Percentiles rank a stretch among this genome's conserved stretches.
Conservation (phyloP, 2,113 vertebrate species). For the Chaetodon auriga region DNA sequence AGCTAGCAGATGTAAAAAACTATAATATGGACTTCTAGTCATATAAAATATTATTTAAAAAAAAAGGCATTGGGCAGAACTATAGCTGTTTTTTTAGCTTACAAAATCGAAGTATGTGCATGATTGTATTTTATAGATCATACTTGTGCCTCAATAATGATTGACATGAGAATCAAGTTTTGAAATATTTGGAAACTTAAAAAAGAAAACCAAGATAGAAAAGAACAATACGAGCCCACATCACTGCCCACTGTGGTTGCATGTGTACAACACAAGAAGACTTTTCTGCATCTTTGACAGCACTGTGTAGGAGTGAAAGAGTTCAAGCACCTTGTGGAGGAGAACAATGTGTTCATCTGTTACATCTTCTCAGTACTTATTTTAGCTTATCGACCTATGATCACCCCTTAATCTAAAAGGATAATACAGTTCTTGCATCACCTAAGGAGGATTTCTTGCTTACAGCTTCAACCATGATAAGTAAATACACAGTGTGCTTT, state of each 20-base stretch:
- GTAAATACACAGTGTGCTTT: not conserved
- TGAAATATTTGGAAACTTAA: not conserved
- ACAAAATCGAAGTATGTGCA: not conserved
- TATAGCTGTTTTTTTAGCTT: not conserved
- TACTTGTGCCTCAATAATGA: not conserved
- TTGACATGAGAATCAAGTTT: not conserved
- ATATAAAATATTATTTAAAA: not conserved
- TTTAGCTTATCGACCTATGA: slow-evolving; percentile 41
- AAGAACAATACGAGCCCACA: slow-evolving; percentile 30
- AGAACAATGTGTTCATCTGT: slow-evolving; percentile 54
- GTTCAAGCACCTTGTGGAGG: slow-evolving; percentile 58
- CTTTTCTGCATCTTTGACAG: slow-evolving; percentile 44
- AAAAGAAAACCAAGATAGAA: not conserved
- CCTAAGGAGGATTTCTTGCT: not conserved
- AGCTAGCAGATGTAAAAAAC: too few relatives aligned
- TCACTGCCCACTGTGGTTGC: slow-evolving; percentile 12
- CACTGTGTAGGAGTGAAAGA: slow-evolving; percentile 60
- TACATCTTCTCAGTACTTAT: slow-evolving; percentile 51
- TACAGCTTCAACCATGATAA: not conserved
- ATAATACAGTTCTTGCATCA: slow-evolving; percentile 13
- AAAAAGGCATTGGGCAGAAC: not conserved
- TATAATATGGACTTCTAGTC: not conserved
- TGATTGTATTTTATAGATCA: not conserved
- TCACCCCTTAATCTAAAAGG: slow-evolving; percentile 20
- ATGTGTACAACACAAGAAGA: slow-evolving; percentile 12